Evolutionary conservation across 2,888 invertebrate genomes (phyloP).

Genomic region (Eremobia ochroleuca): DNA sequence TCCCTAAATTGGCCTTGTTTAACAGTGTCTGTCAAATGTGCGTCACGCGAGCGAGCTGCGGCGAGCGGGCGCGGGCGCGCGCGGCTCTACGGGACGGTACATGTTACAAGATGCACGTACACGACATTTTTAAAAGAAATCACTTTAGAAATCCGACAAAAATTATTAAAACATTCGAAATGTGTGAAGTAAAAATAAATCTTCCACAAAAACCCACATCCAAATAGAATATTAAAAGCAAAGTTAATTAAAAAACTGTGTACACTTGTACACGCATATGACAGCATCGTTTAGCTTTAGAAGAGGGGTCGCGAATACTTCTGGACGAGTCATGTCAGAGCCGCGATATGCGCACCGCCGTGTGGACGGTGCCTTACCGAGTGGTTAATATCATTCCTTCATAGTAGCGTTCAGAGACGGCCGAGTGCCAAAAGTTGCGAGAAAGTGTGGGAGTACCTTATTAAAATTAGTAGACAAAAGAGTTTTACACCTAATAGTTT

Average conservation of each 20-base stretch:
- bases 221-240: slow-evolving; percentile 87
- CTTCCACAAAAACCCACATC: slow-evolving; percentile 88
- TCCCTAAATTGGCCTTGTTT: slow-evolving; percentile 90
- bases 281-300: slow-evolving; percentile 76
- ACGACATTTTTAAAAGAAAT: slow-evolving; percentile 87
- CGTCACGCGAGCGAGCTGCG: slow-evolving; percentile 72
- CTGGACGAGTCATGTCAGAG: slow-evolving; percentile 65
- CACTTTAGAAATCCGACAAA: slow-evolving; percentile 78
- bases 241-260: slow-evolving; percentile 80
- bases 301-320: slow-evolving; percentile 79
- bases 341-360: slow-evolving; percentile 45
- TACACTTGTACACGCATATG: slow-evolving; percentile 74
- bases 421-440: slow-evolving; percentile 69
- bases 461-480: slow-evolving; percentile 72
- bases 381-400: slow-evolving; percentile 70
- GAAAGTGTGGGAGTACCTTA: slow-evolving; percentile 66
- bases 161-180: slow-evolving; percentile 77
- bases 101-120: slow-evolving; percentile 64
- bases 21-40: slow-evolving; percentile 88
- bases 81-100: slow-evolving; percentile 47
- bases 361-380: slow-evolving; percentile 56
- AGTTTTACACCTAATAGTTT: slow-evolving; percentile 71
- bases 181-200: slow-evolving; percentile 77
- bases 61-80: slow-evolving; percentile 63
- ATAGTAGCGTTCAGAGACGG: slow-evolving; percentile 79